These are phyloP conservation scores for Amphiprion ocellaris DNA, from an alignment of 2,113 vertebrate species.

Conservation along the genomic window DNA sequence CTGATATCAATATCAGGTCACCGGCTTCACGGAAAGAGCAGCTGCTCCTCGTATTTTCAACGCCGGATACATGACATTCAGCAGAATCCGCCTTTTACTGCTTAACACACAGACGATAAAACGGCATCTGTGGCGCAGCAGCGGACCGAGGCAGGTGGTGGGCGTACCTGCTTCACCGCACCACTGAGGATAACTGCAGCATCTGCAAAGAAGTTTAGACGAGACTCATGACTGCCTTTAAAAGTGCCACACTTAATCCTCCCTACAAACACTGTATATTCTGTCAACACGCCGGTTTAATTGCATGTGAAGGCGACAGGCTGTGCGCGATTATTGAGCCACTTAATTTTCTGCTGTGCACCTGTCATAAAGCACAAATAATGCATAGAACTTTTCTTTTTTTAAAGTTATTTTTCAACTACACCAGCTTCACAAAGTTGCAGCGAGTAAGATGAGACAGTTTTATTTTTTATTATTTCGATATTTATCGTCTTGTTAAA, in stretches of 20 bases:
- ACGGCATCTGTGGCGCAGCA: conserved; percentile 30
- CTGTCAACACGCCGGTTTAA: conserved; percentile 13
- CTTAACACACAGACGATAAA: conserved; percentile 46
- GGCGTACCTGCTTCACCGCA: conserved; percentile 28
- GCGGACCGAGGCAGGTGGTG: neutral
- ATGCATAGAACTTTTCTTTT: neutral
- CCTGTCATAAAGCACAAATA: neutral
- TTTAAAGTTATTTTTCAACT: too few relatives aligned
- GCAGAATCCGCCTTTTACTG: conserved; percentile 5
- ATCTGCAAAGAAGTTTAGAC: conserved; percentile 19
- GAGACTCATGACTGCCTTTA: conserved; percentile 12
- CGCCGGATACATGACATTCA: conserved; percentile 25
- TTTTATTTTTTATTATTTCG: too few relatives aligned
- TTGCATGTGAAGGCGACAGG: neutral
- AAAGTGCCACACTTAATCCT: neutral
- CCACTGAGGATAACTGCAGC: conserved; percentile 25
- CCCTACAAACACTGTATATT: neutral
- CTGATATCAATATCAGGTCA: neutral
- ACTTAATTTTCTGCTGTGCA: conserved; percentile 1
- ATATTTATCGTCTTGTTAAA: too few relatives aligned
- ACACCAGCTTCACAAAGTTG: too few relatives aligned
- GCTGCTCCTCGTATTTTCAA: conserved; percentile 21
- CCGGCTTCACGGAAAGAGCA: conserved; percentile 10
- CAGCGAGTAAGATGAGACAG: too few relatives aligned
- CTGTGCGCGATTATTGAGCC: neutral